Evolutionary conservation across 2,888 invertebrate species (phyloP), one percentile per base, ranked within the genome.

Genomic region (Punctoribates punctum): DNA sequence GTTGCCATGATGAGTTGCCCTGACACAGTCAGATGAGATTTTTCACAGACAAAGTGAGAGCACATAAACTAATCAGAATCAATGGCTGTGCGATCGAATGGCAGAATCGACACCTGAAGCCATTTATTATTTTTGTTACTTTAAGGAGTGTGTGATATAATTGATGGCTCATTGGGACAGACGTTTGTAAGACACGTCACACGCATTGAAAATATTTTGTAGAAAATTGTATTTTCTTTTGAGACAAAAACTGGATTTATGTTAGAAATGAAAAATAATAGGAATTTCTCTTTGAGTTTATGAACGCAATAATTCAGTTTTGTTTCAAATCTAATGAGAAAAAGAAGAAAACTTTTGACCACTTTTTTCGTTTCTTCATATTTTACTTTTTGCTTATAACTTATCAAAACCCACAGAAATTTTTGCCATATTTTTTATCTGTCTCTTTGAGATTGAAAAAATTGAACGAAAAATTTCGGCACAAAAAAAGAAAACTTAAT

Each of bases 191-290:
- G 60, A 27, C 60, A 60, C 20, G 60, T 60, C 60, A 25, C 60
- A 60, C 60, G 60, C 60, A 60, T 60, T 60, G 17, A 11, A 48
- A 48, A 48, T 48, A 48, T 48, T 60, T 60, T 60, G 20, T 9
- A 11, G 4, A 5, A 25, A 60, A 60, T n/a, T n/a, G n/a, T n/a
- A n/a, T n/a, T n/a, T n/a, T n/a, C n/a, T n/a, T n/a, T n/a, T n/a
- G n/a, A n/a, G 15, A 60, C 23, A 23, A 60, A 60, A 60, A 60
- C 60, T 60, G 60, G 60, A 60, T 25, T 60, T 54, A 11, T 6
- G 8, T 5, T 54, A 54, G 42, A 42, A 42, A 42, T 9, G 42
- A 42, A 42, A 42, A 42, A 42, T 42, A 42, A 11, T 42, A n/a
- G n/a, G 42, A 9, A 42, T 42, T 9, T 9, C 5, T 42, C 8